Conservation (phyloP, 2,113 vertebrate species). For the Eubucco bourcierii region DNA sequence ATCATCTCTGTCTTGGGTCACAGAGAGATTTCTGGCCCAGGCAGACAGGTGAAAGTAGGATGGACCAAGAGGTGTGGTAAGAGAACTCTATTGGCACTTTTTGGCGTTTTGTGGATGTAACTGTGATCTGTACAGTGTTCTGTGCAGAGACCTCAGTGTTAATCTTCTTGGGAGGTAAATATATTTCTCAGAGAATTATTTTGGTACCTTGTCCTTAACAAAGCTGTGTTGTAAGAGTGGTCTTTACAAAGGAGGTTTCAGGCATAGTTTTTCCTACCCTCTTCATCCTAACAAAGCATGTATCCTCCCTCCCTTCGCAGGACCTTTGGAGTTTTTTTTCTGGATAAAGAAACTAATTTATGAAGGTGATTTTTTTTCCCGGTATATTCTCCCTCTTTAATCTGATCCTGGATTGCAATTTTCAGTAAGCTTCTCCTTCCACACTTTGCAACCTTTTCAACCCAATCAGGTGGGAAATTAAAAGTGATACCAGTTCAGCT, state of each 20-base stretch:
- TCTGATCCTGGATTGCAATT: conserved; percentile 32
- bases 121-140: fast-evolving
- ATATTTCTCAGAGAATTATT: not conserved
- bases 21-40: not conserved
- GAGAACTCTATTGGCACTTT: not conserved
- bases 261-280: not conserved
- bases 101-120: not conserved
- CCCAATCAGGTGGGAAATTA: conserved; percentile 37
- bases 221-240: not conserved
- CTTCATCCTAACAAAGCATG: not conserved
- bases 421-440: conserved; percentile 24
- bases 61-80: not conserved
- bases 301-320: conserved; percentile 4
- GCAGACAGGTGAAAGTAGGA: not conserved
- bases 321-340: conserved; percentile 46
- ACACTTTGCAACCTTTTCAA: conserved; percentile 15
- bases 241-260: not conserved
- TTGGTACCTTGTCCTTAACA: not conserved
- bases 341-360: conserved; percentile 12
- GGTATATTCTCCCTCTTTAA: conserved; percentile 14
- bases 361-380: conserved; percentile 3
- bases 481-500: not conserved
- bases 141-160: not conserved
- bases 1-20: not conserved
- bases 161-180: not conserved